Percentiles rank a stretch among this genome's conserved stretches.
Conservation (phyloP, 2,797 vertebrate species). For the Alcedo atthis region DNA sequence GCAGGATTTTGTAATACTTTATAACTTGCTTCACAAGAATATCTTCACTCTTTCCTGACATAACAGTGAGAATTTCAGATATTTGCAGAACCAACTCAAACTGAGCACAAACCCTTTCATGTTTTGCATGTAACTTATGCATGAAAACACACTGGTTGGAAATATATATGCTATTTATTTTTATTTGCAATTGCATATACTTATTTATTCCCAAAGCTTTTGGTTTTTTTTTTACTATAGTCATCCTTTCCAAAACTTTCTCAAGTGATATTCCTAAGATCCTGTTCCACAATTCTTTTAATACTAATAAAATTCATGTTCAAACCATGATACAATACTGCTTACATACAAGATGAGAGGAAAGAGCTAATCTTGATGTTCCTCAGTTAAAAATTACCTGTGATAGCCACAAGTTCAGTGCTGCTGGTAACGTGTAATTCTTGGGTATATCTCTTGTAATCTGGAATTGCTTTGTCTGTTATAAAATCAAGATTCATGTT, state of each 20-base stretch:
- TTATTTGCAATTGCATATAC: background rate
- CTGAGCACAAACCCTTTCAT: background rate
- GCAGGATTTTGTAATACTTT: background rate
- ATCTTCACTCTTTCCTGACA: background rate
- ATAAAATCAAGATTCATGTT: background rate
- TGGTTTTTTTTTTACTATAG: background rate
- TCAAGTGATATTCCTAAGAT: background rate
- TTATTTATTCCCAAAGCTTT: background rate
- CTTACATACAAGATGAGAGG: background rate
- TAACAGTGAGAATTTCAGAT: background rate
- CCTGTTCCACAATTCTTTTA: background rate
- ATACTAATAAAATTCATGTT: background rate
- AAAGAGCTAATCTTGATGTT: background rate
- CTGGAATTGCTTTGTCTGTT: background rate
- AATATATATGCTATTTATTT: background rate
- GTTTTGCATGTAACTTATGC: background rate
- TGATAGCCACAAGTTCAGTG: background rate
- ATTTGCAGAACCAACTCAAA: background rate
- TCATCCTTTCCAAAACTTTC: background rate
- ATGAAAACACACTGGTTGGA: background rate
- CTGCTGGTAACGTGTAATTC: background rate
- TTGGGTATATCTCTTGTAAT: background rate
- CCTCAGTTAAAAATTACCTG: background rate
- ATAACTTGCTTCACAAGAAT: background rate
- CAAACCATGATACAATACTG: background rate